These are phyloP conservation scores for Crotalus horridus DNA, from an alignment of 2,113 vertebrate species.

Conservation along the genomic window DNA sequence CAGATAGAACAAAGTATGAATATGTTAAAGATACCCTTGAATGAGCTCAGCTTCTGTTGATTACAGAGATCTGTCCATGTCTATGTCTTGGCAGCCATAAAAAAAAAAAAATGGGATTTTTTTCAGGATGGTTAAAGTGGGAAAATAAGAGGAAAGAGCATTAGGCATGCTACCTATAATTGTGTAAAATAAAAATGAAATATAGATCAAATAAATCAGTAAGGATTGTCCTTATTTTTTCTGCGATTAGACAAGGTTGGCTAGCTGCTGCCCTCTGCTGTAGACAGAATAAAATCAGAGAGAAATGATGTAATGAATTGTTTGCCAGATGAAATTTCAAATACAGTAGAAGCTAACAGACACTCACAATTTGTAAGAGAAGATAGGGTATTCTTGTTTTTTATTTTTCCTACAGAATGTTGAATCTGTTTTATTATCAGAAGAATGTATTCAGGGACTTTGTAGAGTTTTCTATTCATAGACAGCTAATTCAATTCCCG, in stretches of 20 bases:
- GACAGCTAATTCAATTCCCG: conserved; percentile 15
- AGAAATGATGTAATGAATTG: neutral
- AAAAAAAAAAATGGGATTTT: neutral
- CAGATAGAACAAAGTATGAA: neutral
- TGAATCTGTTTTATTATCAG: conserved; percentile 36
- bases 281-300: neutral
- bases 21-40: neutral
- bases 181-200: neutral
- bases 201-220: neutral
- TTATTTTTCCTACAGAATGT: conserved; percentile 16
- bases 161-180: neutral
- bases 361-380: conserved; percentile 24
- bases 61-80: neutral
- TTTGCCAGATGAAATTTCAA: conserved; percentile 3
- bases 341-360: conserved; percentile 21
- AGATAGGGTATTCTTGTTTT: conserved; percentile 43
- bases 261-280: neutral
- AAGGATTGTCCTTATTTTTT: neutral
- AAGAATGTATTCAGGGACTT: conserved; percentile 18
- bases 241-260: neutral
- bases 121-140: neutral
- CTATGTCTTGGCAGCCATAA: neutral
- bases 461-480: conserved; percentile 46
- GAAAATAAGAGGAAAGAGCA: neutral
- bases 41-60: neutral